Evolutionary conservation across 2,797 vertebrate genomes (phyloP).

Genomic region (Anomalospiza imberbis): DNA sequence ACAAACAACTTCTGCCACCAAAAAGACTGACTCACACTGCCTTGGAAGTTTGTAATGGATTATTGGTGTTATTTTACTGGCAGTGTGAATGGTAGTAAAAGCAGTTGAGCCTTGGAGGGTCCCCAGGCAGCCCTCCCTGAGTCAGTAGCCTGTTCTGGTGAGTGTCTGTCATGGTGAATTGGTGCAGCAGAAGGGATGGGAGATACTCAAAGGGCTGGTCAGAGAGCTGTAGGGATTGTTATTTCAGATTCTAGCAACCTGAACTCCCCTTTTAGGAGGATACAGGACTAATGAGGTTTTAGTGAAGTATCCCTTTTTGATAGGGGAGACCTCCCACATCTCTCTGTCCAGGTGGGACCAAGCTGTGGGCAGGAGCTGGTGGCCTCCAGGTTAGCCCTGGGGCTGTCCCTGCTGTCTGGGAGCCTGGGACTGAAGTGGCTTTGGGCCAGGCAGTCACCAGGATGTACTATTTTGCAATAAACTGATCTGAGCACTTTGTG

Average conservation of each 20-base stretch:
- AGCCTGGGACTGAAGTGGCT: not conserved
- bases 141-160: not conserved
- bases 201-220: not conserved
- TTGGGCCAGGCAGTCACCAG: not conserved
- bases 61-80: not conserved
- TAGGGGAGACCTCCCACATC: not conserved
- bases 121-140: not conserved
- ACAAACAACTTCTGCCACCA: not conserved
- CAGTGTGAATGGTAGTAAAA: not conserved
- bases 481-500: not conserved
- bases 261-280: not conserved
- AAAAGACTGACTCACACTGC: not conserved
- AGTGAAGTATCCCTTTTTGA: not conserved
- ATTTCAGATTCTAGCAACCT: not conserved
- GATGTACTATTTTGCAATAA: not conserved
- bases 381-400: not conserved
- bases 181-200: fast-evolving
- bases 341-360: not conserved
- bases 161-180: fast-evolving
- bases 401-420: not conserved
- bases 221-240: not conserved
- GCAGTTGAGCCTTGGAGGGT: not conserved
- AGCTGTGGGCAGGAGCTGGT: not conserved
- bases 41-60: not conserved
- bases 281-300: not conserved